A percentile compares a stretch with the other conserved stretches of the same genome.
phyloP scores from a whole-genome alignment of 1,140 invertebrate genomes.

The Sipha flava region DNA sequence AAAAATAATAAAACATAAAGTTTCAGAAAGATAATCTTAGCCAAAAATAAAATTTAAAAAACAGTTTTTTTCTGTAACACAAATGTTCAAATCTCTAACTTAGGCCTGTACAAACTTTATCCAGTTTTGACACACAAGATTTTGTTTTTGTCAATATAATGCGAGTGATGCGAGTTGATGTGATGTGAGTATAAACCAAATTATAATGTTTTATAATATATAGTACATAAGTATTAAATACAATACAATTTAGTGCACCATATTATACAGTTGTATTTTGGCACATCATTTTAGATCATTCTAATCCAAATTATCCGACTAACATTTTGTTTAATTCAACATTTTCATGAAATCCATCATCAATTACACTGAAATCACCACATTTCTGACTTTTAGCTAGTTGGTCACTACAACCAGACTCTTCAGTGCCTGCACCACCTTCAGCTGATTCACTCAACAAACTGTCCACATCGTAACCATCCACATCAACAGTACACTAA shows the following conservation, averaged over 20 bases:
- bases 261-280: background rate
- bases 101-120: too few species aligned
- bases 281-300: constrained; percentile 5
- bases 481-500: background rate
- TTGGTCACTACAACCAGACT: constrained; percentile 13
- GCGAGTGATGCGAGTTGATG: background rate
- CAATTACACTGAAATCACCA: constrained; percentile 1
- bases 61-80: too few species aligned
- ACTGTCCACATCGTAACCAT: constrained; percentile 13
- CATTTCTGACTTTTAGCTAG: background rate
- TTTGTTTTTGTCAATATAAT: background rate
- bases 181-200: background rate
- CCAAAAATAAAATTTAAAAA: too few species aligned
- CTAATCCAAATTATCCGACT: background rate
- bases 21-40: too few species aligned
- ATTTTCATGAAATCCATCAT: constrained; percentile 23
- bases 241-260: background rate
- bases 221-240: background rate
- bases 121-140: too few species aligned
- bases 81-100: too few species aligned
- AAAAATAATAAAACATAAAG: background rate
- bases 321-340: background rate
- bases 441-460: constrained; percentile 17
- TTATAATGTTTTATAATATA: background rate
- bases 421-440: constrained; percentile 10